phyloP scores from a whole-genome alignment of 2,113 vertebrate genomes.

The Felis chaus region DNA sequence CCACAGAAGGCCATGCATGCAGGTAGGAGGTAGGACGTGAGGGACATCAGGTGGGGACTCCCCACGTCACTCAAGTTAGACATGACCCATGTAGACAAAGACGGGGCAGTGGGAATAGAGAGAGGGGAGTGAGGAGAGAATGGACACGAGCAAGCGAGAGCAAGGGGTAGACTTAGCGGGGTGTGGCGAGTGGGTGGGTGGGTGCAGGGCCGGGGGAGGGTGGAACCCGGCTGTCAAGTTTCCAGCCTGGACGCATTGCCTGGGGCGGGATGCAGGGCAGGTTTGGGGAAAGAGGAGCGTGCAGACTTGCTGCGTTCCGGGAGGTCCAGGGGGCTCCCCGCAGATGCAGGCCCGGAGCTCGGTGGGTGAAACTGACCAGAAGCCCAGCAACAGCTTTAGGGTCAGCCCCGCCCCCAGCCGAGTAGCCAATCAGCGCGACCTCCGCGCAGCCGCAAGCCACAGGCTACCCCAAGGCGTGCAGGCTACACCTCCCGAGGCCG shows the following conservation, averaged over 20 bases:
- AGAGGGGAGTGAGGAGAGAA: neutral
- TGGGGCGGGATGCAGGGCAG: neutral
- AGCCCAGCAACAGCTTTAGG: neutral
- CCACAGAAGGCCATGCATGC: neutral
- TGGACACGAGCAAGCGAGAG: neutral
- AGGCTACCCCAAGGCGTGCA: neutral
- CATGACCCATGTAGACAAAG: neutral
- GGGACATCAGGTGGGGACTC: neutral
- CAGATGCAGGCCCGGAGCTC: rapidly evolving
- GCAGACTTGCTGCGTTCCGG: neutral
- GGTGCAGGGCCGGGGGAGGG: too few species aligned
- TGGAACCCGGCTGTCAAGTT: neutral
- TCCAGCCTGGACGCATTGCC: neutral
- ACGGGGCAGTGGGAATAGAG: rapidly evolving
- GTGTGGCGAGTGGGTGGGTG: neutral
- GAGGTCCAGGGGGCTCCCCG: neutral
- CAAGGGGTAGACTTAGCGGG: neutral
- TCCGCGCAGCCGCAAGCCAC: neutral
- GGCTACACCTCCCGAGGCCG: neutral
- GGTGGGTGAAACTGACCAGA: rapidly evolving
- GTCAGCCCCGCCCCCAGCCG: neutral
- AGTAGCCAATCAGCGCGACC: neutral
- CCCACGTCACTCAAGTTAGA: neutral
- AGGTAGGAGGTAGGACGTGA: neutral
- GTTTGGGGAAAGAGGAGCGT: neutral